These are phyloP conservation scores for Apodemia mormo DNA, from an alignment of 2,888 invertebrate species.

Conservation along the genomic window DNA sequence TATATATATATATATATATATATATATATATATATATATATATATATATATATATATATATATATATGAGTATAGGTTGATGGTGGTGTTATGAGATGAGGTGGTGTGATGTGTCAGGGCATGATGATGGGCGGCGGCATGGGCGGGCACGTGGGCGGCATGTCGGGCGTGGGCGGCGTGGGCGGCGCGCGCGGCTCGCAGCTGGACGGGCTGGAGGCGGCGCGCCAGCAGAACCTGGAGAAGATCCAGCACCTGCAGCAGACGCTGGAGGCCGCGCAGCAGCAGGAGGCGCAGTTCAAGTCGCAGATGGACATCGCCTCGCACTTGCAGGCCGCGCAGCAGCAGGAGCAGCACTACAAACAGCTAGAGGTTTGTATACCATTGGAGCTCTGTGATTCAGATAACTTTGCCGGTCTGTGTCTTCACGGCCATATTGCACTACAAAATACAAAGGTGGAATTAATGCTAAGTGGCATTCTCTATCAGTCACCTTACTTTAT, in stretches of 20 bases:
- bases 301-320: slow-evolving; percentile 88
- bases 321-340: slow-evolving; percentile 88
- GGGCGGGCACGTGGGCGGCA: slow-evolving; percentile 54
- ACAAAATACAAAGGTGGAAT: no score
- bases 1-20: no score
- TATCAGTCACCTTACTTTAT: no score
- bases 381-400: no score
- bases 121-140: slow-evolving; percentile 68
- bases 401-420: neutral
- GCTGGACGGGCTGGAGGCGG: slow-evolving; percentile 85
- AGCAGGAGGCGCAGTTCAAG: slow-evolving; percentile 88
- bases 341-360: slow-evolving; percentile 90
- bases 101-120: slow-evolving; percentile 46
- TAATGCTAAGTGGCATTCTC: no score
- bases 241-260: slow-evolving; percentile 89
- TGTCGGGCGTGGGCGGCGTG: slow-evolving; percentile 55
- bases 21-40: no score
- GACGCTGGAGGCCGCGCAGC: slow-evolving; percentile 90
- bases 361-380: slow-evolving; percentile 81
- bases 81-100: no score
- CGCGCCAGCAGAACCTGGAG: slow-evolving; percentile 89
- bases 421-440: no score
- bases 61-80: no score
- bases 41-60: no score
- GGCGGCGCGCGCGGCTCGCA: slow-evolving; percentile 61